Percentiles rank a stretch among this genome's conserved stretches.
Conservation (phyloP, 2,113 vertebrate species). For the Phyllopteryx taeniolatus region DNA sequence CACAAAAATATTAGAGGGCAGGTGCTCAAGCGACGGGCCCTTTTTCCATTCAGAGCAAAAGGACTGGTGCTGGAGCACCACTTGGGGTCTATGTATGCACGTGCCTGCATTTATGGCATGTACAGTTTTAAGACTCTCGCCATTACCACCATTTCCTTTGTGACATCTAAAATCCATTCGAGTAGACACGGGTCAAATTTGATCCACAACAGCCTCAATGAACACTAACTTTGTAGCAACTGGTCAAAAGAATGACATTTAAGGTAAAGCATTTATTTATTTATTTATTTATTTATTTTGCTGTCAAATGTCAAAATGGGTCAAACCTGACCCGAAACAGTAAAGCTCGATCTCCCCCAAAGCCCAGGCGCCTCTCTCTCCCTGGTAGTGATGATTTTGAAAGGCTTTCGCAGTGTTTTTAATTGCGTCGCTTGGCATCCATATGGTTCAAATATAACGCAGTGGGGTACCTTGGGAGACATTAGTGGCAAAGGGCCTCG, state of each 20-base stretch:
- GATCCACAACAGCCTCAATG: too few species aligned
- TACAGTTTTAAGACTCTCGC: too few species aligned
- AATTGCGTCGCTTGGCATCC: constrained; percentile 61
- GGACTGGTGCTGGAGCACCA: too few species aligned
- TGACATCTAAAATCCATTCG: too few species aligned
- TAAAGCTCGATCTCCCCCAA: background rate
- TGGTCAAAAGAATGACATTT: background rate
- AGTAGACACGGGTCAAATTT: too few species aligned
- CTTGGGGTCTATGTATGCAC: too few species aligned
- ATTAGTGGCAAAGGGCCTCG: constrained; percentile 58
- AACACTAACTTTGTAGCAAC: too few species aligned
- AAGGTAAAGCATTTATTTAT: background rate
- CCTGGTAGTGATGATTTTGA: constrained; percentile 52
- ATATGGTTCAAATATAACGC: constrained; percentile 66
- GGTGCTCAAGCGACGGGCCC: too few species aligned
- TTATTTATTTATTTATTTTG: background rate
- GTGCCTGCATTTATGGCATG: too few species aligned
- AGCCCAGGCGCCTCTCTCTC: constrained; percentile 36
- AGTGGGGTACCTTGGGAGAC: constrained; percentile 64
- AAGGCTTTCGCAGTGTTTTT: constrained; percentile 51
- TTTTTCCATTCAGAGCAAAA: too few species aligned
- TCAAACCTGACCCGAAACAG: background rate
- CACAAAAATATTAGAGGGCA: too few species aligned
- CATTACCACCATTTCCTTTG: too few species aligned
- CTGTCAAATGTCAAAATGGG: background rate